Evolutionary conservation across 2,113 vertebrate genomes (phyloP), one percentile per base, ranked within the genome.

Genomic region (Channa argus): DNA sequence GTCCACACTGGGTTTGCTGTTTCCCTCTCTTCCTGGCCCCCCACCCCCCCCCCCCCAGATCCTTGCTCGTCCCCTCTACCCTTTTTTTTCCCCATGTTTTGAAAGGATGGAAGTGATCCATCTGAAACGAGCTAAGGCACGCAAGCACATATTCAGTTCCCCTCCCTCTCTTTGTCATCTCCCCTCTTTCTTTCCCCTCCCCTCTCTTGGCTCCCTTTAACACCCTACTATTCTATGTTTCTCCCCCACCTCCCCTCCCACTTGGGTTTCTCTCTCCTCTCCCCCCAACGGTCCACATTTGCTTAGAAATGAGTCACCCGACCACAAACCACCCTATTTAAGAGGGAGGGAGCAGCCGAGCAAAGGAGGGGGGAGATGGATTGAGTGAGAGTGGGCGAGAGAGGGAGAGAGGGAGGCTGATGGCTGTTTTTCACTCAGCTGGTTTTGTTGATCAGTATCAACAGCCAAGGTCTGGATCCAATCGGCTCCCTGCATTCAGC

Each of bases 381-480:
- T 83, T 64, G 82, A 85, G 77, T 85, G 79, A 33, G 73, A 83
- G 82, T 59, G 71, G 71, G 64, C 5, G 50, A 69, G 64, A 50
- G 54, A 36, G 77, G 77, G 47, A 24, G 47, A 24, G 34, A 59
- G 41, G 49, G 71, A 63, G 76, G 63, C 41, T 80, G 75, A 77
- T 79, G 77, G 73, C 74, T 76, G 72, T 79, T 82, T 83, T 81
- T 75, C 84, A 81, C 80, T 88, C 82, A 76, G 81, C 82, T 84
- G 84, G 63, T 86, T 89, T 74, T 83, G 86, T 86, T 86, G 88
- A 91, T 86, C 74, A 79, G 79, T 75, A 85, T 89, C 87, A 88
- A 71, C 85, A 72, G 86, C 80, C 63, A 54, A 72, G 83, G 79
- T 87, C 87, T 88, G 88, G 79, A 82, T 89, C 84, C 89, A 90